Evolutionary conservation across 2,797 vertebrate species (phyloP), one percentile per base, ranked within the genome.

Genomic region (Hydrocynus forskahlii): DNA sequence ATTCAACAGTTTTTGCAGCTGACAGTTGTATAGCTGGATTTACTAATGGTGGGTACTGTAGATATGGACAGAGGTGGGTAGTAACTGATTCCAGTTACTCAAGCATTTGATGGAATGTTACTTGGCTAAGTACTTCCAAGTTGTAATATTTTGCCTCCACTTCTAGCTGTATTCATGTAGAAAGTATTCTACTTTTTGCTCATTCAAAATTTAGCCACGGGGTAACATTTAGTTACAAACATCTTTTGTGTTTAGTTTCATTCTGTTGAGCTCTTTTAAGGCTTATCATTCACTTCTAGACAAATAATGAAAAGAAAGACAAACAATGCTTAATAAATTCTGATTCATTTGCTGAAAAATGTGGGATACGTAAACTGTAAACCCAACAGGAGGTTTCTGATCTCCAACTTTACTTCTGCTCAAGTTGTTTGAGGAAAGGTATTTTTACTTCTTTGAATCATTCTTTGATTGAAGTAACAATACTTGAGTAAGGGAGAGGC

Each of bases 1-100:
- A 16, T 80, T 72, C 78, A 79, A 69, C 64, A 55, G 76, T 71
- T 72, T 54, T 79, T 50, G 76, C 79, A 78, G 83, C 40, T 48
- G 52, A n/a, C 29, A 29, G 29, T 29, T 29, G 29, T 55, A 60
- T 40, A 68, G 50, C 29, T 43, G 66, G 52, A 35, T 73, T n/a
- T 50, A 77, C 29, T 59, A 52, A 71, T 54, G 43, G 35, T 60
- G 78, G 79, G 80, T 67, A 84, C 78, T 54, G 52, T 60, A 80
- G 69, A 43, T 52, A 14, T 7, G 7, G 14, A 38, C 14, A 64
- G 12, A 62, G 23, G 23, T 14, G 23, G 0, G 13, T 13, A 60
- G 59, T 10, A 23, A 59, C 21, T 60, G 23, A 21, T 25, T 29
- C 4, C 12, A 29, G 59, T 23, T 25, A 25, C 10, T 12, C 45